Base-by-base conservation (phyloP, 1,140 invertebrate species). In the Drosophila sproati region DNA sequence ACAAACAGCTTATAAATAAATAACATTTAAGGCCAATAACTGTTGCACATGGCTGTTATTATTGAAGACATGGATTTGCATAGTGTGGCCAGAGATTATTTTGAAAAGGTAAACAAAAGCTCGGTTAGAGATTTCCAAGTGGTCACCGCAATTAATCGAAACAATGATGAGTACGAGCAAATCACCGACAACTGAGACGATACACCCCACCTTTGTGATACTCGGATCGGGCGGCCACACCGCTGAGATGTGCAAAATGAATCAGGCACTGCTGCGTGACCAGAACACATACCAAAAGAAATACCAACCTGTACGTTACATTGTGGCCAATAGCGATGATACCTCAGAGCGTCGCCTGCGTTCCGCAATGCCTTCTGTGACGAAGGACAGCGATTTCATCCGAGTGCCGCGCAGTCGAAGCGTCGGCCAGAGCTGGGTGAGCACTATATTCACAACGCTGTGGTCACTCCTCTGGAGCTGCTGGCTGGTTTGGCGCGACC, bases 341-440 rank as follows among this genome's bases (percentile, higher is more conserved):
- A 96, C 96, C 43, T 98, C 98, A 89, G 67, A 80, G 31, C 59
- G 48, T 0, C 77, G 82, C 57, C 48, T 92, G 7, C 37, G 54
- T 0, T 43, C 71, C 5, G 59, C 64, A 3, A 32, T 90, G 55
- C 77, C 93, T 56, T 79, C 91, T 2, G 2, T 43, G 32, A 97
- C 96, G 94, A 39, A n/a, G 34, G 51, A 47, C 35, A 60, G 39
- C 35, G 73, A 69, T 55, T 82, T 78, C 34, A 62, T 91, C 4
- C 93, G 93, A 75, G 97, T 98, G 75, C 96, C 96, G 31, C 94
- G 98, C 81, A 97, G 97, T 91, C 94, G 98, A 78, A 94, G 96
- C 93, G 98, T 99, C 12, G 95, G 95, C 41, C 98, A 99, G 86
- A 96, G 96, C 1, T 99, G 96, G 92, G 67, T 96, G 0, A 95